Base-by-base conservation (phyloP, 2,888 invertebrate genomes). In the Autographa pulchrina region DNA sequence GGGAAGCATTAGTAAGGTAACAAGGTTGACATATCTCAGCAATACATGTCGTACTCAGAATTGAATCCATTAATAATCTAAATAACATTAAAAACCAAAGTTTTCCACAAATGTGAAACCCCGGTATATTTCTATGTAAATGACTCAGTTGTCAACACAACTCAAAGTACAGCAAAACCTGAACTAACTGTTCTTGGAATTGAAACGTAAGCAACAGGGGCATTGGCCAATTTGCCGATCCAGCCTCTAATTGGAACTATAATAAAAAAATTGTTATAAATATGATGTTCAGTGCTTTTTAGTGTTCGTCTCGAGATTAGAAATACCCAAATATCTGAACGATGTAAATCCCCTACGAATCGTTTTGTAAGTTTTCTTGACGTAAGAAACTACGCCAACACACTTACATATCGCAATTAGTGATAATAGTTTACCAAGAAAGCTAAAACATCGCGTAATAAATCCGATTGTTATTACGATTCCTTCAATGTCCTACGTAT, bases 61-160 rank as follows among this genome's bases (percentile, higher is more conserved):
- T n/a, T 48, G 38, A 68, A 60, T 56, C n/a, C 3, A 52, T 60
- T 61, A 32, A 64, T 14, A 67, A 13, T 31, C 62, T 58, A 48
- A 16, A n/a, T 61, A 1, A 41, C 52, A 16, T 4, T 11, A 1
- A 4, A 13, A 9, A 59, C n/a, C 14, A 16, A 11, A n/a, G 41
- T 48, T 61, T 70, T 68, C 59, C 65, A 13, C 43, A 48, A 8
- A 62, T 65, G 71, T 81, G 41, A 78, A 78, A 70, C 65, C 76
- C 78, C 72, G n/a, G 32, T 32, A 64, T 65, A n/a, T 70, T 78
- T 60, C 73, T 25, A 35, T 63, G 70, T 65, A 83, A 71, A 56
- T 81, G 74, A 83, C 18, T 71, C 78, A 76, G 13, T 16, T 48
- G 52, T 20, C 48, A 20, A 35, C 62, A 35, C 60, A 67, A 38